Base-by-base conservation (phyloP, 53 echinoderm and acorn worm species). In the Glandiceps talaboti region DNA sequence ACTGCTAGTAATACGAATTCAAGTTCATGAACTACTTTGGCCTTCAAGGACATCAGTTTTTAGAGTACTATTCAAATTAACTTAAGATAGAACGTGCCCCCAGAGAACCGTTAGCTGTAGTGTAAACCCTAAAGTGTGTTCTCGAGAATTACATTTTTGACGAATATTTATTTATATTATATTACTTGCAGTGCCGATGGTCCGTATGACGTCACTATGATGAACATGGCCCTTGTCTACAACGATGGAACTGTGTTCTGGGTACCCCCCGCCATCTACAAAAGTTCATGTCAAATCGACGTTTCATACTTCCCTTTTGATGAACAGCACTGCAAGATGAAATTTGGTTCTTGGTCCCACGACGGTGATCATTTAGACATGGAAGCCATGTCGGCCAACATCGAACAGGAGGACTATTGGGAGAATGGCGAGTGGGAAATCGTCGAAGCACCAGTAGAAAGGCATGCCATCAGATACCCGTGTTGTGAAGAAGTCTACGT, bases 341-440 rank as follows among this genome's bases (percentile, higher is more conserved):
- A 99, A 83, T 99, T 99, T 76, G 99, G 99, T n/a, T 99, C 99
- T 12, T 99, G 99, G 99, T 89, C 99, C 45, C 89, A 99, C 87
- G 91, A 93, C 31, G 99, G 99, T 1, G 84, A 76, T 75, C 85
- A 76, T 30, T 26, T 99, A 77, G 84, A 99, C 82, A 75, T 99
- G 80, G 77, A 84, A 0, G 93, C 93, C 0, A 33, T 89, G 28
- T 78, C 82, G 1, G 30, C 77, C 0, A 80, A 76, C 0, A 88
- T 92, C 14, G 84, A 82, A 26, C 75, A 84, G 32, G 89, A 89
- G 32, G 88, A 91, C 81, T 94, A 93, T 77, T 99, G 99, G 99
- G 87, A 87, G 78, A 99, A 99, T 74, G 93, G 91, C 28, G 99
- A 99, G 72, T 99, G 99, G 99, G 81, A 77, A 73, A 93, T 99